Percentiles rank a stretch among this genome's conserved stretches.
Conservation (phyloP, 2,797 vertebrate species). For the Hippocampus kuda region DNA sequence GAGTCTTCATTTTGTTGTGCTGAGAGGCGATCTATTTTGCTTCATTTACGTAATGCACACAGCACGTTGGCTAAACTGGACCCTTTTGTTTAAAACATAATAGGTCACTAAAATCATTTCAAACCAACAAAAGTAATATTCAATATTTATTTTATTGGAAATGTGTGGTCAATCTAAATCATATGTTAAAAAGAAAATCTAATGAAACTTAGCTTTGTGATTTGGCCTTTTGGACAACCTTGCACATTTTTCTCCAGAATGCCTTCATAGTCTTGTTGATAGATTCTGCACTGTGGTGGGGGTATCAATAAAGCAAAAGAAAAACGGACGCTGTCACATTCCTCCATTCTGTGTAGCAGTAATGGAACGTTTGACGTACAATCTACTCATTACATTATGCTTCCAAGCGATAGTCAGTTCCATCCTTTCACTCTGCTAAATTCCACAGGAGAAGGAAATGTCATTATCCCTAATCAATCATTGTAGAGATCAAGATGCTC, state of each 20-base stretch:
- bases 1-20: background rate
- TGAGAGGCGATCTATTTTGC: background rate
- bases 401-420: background rate
- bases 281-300: too few species aligned
- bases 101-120: too few species aligned
- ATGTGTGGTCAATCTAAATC: background rate
- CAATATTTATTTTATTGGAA: too few species aligned
- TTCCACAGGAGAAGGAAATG: constrained; percentile 2
- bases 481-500: background rate
- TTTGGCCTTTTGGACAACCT: background rate
- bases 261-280: background rate
- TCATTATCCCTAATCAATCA: constrained; percentile 5
- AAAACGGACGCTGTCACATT: background rate
- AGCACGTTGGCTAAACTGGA: too few species aligned
- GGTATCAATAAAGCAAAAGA: background rate
- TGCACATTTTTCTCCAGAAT: background rate
- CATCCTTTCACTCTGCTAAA: background rate
- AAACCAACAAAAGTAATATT: too few species aligned
- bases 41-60: background rate
- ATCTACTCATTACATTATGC: background rate
- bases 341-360: background rate
- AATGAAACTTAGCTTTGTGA: background rate
- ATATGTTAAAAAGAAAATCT: background rate
- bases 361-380: background rate
- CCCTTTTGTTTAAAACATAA: too few species aligned